Evolutionary conservation across 1,140 invertebrate species (phyloP).

Genomic region (Belonocnema kinseyi): DNA sequence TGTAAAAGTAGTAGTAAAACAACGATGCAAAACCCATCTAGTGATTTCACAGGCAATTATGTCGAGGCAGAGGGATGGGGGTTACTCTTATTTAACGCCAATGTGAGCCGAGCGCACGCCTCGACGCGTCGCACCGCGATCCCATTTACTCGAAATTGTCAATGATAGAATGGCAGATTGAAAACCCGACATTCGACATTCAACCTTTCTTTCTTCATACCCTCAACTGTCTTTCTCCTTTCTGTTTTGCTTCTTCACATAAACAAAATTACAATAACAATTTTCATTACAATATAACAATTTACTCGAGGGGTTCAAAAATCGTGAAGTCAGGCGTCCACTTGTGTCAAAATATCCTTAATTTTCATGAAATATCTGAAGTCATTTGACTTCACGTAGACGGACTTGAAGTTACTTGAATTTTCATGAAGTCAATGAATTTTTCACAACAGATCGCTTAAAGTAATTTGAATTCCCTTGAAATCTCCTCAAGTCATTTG

Average conservation of each 20-base stretch:
- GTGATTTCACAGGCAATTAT: conserved; percentile 74
- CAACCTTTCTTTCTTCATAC: conserved; percentile 38
- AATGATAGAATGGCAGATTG: conserved; percentile 73
- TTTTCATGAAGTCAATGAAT: too few relatives aligned
- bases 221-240: conserved; percentile 31
- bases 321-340: too few relatives aligned
- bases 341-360: too few relatives aligned
- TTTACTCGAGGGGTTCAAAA: too few relatives aligned
- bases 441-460: too few relatives aligned
- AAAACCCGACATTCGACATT: conserved; percentile 68
- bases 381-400: too few relatives aligned
- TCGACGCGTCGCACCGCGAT: conserved; percentile 57
- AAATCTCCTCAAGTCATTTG: too few relatives aligned
- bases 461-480: too few relatives aligned
- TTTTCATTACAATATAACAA: not conserved
- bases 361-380: too few relatives aligned
- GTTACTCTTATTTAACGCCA: conserved; percentile 77
- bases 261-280: conserved; percentile 40
- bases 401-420: too few relatives aligned
- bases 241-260: conserved; percentile 29
- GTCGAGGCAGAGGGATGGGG: conserved; percentile 51
- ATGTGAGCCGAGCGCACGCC: conserved; percentile 71
- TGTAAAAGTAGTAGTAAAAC: conserved; percentile 54
- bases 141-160: conserved; percentile 72
- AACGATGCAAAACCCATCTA: conserved; percentile 69